A percentile compares a stretch with the other conserved stretches of the same genome.
Conservation (phyloP, 2,888 invertebrate species). For the Choreutis nemorana region DNA sequence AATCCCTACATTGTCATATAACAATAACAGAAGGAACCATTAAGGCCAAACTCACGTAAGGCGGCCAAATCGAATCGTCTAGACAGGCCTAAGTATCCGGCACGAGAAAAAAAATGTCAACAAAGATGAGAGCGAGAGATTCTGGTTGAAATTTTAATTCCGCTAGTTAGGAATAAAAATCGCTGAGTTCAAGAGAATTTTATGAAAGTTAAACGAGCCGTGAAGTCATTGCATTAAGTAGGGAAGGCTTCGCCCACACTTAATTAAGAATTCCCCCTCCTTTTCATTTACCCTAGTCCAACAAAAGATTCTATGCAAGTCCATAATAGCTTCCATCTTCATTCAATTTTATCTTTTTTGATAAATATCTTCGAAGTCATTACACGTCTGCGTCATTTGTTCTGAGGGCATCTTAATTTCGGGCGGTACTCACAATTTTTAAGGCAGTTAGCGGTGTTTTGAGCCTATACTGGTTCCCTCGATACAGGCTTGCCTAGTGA, state of each 20-base stretch:
- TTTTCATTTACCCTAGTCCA: slow-evolving; percentile 41
- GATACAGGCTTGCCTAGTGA: too few relatives aligned
- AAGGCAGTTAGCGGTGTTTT: background rate
- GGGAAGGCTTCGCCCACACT: slow-evolving; percentile 58
- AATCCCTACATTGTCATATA: too few relatives aligned
- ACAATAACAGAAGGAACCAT: too few relatives aligned
- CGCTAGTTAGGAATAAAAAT: slow-evolving; percentile 44
- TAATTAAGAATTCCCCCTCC: slow-evolving; percentile 58
- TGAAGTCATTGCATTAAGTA: slow-evolving; percentile 61
- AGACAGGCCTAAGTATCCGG: too few relatives aligned
- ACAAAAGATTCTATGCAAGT: slow-evolving; percentile 46
- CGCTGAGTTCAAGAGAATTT: slow-evolving; percentile 58
- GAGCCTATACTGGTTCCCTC: too few relatives aligned
- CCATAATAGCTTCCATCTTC: slow-evolving; percentile 37
- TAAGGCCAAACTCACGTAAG: too few relatives aligned
- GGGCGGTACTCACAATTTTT: background rate
- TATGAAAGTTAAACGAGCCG: slow-evolving; percentile 63
- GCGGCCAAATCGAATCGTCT: too few relatives aligned
- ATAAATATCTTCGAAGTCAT: slow-evolving; percentile 16
- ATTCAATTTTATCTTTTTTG: slow-evolving; percentile 39
- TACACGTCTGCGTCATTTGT: slow-evolving; percentile 33
- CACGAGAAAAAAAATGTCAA: too few relatives aligned
- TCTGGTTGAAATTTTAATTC: too few relatives aligned
- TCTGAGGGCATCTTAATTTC: slow-evolving; percentile 22
- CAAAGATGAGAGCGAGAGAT: too few relatives aligned